Evolutionary conservation across 2,113 vertebrate genomes (phyloP).

Genomic region (Sinocyclocheilus anophthalmus): DNA sequence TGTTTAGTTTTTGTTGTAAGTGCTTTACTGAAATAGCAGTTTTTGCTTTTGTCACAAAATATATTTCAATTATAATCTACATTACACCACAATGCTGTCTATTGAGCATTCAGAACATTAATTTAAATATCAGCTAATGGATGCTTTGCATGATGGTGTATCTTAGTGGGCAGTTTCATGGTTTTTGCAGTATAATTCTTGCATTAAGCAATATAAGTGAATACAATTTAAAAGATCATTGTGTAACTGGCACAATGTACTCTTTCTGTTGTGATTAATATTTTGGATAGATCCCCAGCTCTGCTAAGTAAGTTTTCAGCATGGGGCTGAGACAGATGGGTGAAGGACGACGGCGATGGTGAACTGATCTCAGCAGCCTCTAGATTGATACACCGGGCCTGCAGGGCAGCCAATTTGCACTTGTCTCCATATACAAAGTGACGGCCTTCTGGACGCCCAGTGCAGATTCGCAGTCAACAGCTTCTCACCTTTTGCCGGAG

Average conservation of each 20-base stretch:
- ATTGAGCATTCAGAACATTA: neutral
- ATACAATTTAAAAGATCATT: neutral
- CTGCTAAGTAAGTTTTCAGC: conserved; percentile 16
- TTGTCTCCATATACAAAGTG: too few species aligned
- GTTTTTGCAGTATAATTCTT: neutral
- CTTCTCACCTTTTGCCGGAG: too few species aligned
- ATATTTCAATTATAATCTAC: neutral
- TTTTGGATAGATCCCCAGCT: neutral
- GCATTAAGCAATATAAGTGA: neutral
- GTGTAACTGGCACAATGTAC: neutral
- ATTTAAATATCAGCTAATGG: neutral
- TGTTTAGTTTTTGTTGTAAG: neutral
- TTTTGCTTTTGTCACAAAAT: too few species aligned
- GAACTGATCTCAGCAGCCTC: neutral
- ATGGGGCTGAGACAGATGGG: conserved; percentile 8
- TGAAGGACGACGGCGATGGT: conserved; percentile 13
- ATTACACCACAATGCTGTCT: neutral
- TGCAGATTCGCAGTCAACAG: too few species aligned
- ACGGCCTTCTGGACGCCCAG: too few species aligned
- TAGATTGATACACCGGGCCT: too few species aligned
- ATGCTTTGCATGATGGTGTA: neutral
- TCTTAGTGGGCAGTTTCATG: neutral
- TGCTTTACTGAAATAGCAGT: too few species aligned
- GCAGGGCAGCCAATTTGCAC: too few species aligned
- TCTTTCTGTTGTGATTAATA: conserved; percentile 11